phyloP scores from a whole-genome alignment of 1,140 invertebrate species.

The Trialeurodes vaporariorum region DNA sequence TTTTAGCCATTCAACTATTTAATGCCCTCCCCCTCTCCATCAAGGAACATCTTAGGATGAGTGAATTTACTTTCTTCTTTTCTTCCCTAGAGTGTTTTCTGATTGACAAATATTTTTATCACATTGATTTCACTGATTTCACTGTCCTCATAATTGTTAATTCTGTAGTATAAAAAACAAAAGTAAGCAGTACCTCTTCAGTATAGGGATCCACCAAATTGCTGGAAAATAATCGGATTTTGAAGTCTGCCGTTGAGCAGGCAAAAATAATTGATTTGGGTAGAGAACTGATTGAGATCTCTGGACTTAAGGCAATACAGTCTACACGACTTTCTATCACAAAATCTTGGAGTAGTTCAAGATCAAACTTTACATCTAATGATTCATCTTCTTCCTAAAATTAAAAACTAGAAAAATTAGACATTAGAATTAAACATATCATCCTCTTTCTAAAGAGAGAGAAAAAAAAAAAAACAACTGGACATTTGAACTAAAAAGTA shows the following conservation, averaged over 20 bases:
- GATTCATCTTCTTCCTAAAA: conserved; percentile 24
- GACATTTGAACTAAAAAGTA: too few relatives aligned
- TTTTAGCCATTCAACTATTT: too few relatives aligned
- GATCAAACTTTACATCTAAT: conserved; percentile 20
- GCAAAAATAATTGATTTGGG: conserved; percentile 46
- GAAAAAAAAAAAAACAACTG: too few relatives aligned
- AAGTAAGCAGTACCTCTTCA: conserved; percentile 33
- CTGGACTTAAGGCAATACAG: conserved; percentile 45
- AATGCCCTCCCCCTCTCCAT: too few relatives aligned
- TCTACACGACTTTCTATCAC: conserved; percentile 40
- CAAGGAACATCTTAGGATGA: too few relatives aligned
- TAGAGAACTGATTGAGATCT: conserved; percentile 44
- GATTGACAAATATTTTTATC: not conserved
- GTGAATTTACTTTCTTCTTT: too few relatives aligned
- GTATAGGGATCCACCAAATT: conserved; percentile 39
- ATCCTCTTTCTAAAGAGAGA: too few relatives aligned
- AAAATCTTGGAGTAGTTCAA: conserved; percentile 34
- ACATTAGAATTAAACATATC: too few relatives aligned
- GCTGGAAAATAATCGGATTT: conserved; percentile 42
- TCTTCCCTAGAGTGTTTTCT: too few relatives aligned
- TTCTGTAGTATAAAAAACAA: too few relatives aligned
- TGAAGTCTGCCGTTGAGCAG: conserved; percentile 43
- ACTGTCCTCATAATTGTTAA: conserved; percentile 5
- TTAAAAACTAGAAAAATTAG: too few relatives aligned
- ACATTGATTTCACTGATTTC: not conserved